phyloP scores from a whole-genome alignment of 2,888 invertebrate genomes.

The Notocelia uddmanniana region DNA sequence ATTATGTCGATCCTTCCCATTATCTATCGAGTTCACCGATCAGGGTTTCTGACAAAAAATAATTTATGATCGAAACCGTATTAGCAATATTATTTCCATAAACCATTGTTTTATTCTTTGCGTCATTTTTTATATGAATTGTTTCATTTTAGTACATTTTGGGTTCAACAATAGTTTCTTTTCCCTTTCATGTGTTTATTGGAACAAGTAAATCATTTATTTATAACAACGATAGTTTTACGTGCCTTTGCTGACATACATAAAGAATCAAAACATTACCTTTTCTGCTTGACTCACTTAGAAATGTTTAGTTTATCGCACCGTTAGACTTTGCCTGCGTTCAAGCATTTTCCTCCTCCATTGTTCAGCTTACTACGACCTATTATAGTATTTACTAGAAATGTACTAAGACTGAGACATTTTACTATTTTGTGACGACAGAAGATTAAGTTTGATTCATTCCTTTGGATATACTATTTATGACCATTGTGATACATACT shows the following conservation, averaged over 20 bases:
- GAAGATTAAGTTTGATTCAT: no score
- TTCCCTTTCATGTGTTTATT: background rate
- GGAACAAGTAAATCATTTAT: conserved; percentile 2
- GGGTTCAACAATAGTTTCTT: background rate
- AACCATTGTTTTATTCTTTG: background rate
- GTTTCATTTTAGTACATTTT: background rate
- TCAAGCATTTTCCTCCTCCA: background rate
- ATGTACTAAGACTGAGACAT: background rate
- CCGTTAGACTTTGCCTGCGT: background rate
- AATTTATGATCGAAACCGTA: conserved; percentile 31
- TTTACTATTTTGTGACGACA: no score
- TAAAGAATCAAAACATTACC: background rate
- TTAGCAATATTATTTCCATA: background rate
- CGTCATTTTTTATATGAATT: background rate
- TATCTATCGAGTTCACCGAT: conserved; percentile 44
- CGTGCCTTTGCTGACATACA: background rate
- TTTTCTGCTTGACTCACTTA: no score
- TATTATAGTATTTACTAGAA: background rate
- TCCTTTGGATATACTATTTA: no score
- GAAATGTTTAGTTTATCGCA: no score
- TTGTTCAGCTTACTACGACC: conserved; percentile 1
- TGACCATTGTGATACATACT: no score
- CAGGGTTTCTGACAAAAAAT: conserved; percentile 42
- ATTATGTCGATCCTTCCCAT: conserved; percentile 12
- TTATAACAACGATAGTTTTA: background rate